Evolutionary conservation across 2,113 vertebrate genomes (phyloP), one percentile per base, ranked within the genome.

Genomic region (Leiothrix lutea): DNA sequence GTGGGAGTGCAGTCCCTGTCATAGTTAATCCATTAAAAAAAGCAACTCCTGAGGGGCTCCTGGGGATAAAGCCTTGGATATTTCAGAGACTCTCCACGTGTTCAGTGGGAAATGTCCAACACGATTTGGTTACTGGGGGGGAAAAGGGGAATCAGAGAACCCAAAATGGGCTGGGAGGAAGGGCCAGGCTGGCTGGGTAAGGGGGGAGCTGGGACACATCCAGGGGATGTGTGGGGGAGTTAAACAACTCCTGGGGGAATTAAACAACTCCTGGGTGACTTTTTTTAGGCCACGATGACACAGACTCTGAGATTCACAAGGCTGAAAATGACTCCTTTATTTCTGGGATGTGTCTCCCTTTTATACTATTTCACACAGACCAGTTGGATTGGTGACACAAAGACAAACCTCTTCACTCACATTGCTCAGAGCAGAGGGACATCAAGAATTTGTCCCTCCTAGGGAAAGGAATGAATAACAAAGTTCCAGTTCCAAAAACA

Each of bases 1-100:
- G 97, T 96, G 96, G 96, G 96, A 97, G 92, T 92, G 93, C 93
- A 94, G 96, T 95, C 97, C 86, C 93, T 97, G 96, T 96, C 97
- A 94, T 36, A 94, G 96, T 95, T 97, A 97, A 98, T 97, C 97
- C 96, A 93, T 96, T 96, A 88, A 88, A 97, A 94, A 96, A 96
- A 94, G 84, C 95, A 96, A 47, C 83, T 96, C 94, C 88, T 90
- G 47, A 91, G 70, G 90, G 92, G 91, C 88, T 94, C 86, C 92
- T 44, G 44, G 56, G 92, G 91, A 97, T 88, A 94, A 92, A 91
- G 61, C 29, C 31, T 26, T 81, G 93, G 97, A 92, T 92, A 24
- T 91, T 96, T 90, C 95, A 87, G 88, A 91, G 90, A 6, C 50
- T 73, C 42, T 53, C 65, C 2, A 33, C 9, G 85, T 61, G 88